These are phyloP conservation scores for Rhinoderma darwinii DNA, from an alignment of 2,113 vertebrate species.

Conservation along the genomic window DNA sequence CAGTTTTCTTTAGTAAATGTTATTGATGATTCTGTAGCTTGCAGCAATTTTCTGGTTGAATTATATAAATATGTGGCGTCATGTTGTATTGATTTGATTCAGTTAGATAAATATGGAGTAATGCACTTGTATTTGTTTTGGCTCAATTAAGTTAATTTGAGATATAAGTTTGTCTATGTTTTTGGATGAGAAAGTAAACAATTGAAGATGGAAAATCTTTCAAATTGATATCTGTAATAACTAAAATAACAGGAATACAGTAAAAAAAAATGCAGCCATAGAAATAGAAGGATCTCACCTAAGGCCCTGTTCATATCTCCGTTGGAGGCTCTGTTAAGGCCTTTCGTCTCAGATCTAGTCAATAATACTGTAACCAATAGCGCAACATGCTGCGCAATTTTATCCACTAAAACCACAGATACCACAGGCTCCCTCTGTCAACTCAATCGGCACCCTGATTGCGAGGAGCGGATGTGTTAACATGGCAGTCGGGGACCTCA, in stretches of 20 bases:
- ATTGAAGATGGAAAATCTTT: not conserved
- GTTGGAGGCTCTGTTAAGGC: too few species aligned
- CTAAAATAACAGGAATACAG: not conserved
- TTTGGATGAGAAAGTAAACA: not conserved
- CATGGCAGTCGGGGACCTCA: too few species aligned
- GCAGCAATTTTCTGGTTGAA: conserved; percentile 12
- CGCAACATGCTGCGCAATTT: too few species aligned
- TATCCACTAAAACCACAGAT: too few species aligned
- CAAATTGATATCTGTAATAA: not conserved
- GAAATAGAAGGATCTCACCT: not conserved
- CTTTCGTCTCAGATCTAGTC: too few species aligned
- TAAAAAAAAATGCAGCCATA: not conserved
- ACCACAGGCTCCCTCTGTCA: too few species aligned
- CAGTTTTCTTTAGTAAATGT: not conserved
- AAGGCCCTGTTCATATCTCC: too few species aligned
- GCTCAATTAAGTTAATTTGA: not conserved
- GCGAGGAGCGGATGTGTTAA: too few species aligned
- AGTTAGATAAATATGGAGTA: not conserved
- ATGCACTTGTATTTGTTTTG: not conserved
- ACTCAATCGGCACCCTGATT: too few species aligned
- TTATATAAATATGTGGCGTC: conserved; percentile 27
- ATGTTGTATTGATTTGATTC: conserved; percentile 21
- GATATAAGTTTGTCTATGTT: not conserved
- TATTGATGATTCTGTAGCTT: conserved; percentile 2
- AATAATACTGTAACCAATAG: too few species aligned